Base-by-base conservation (phyloP, 2,888 invertebrate species). In the Acronicta leporina region DNA sequence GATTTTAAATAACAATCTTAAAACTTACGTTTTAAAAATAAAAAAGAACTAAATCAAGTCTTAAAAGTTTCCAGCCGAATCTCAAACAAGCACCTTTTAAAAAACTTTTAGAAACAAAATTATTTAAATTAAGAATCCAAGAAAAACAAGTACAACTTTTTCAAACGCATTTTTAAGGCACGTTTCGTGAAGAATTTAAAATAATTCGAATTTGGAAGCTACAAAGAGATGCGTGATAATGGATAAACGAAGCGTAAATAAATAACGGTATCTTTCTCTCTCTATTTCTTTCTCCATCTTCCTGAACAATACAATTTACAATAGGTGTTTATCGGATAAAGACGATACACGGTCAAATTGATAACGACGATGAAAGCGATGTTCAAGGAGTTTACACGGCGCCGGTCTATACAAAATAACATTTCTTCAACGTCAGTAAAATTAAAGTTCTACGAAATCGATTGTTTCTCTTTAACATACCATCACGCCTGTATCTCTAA, bases 331-430 rank as follows among this genome's bases (percentile, higher is more conserved):
- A 73, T 72, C 67, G 68, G 63, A 68, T 61, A 73, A 84, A 79
- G 65, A 75, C 77, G 70, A 81, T 82, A 79, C 76, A 83, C 85
- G 85, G 82, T 82, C 85, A 87, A 87, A 81, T 83, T 79, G 83
- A 79, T 83, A 81, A 76, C 63, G 59, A 60, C 56, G 75, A 73
- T 69, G 74, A 66, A 73, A 47, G 40, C 38, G 40, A 6, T 50
- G 42, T 40, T 47, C 49, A 14, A 41, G 45, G 50, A 52, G 16
- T 30, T 2, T 25, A 48, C 11, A n/a, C 1, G 13, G 14, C 38
- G 41, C 13, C n/a, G 6, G 6, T 43, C n/a, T 15, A 25, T 48
- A 25, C 14, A 45, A 61, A 48, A 41, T 4, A 30, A 30, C 14
- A 6, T 2, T 38, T 16, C 6, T 42, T 6, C 16, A 45, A 25